phyloP scores from a whole-genome alignment of 64 coral and sea anemone species.

The Cladopsammia gracilis region DNA sequence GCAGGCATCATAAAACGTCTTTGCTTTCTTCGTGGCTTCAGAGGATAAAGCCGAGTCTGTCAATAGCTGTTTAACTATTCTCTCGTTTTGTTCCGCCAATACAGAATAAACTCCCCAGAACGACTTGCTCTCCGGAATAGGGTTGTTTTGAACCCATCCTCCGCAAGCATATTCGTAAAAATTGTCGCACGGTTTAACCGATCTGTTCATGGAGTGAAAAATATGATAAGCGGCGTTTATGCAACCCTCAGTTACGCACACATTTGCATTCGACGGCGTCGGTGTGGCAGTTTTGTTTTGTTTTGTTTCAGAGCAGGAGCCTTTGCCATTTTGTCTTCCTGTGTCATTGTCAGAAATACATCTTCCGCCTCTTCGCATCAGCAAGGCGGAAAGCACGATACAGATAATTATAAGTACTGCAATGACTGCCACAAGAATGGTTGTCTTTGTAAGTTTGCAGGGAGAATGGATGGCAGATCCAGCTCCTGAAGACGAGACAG shows the following conservation, averaged over 20 bases:
- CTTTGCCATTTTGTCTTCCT: too few species aligned
- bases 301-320: too few species aligned
- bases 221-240: constrained; percentile 75
- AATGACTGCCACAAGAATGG: constrained; percentile 53
- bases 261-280: not conserved
- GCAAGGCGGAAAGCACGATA: constrained; percentile 44
- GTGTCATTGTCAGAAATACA: too few species aligned
- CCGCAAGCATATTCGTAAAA: constrained; percentile 94
- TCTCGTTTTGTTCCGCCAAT: constrained; percentile 70
- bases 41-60: not conserved
- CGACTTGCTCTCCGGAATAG: constrained; percentile 83
- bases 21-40: constrained; percentile 34
- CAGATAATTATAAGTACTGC: constrained; percentile 42
- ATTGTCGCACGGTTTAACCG: constrained; percentile 74
- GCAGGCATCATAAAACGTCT: constrained; percentile 86
- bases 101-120: constrained; percentile 91
- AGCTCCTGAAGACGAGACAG: not conserved
- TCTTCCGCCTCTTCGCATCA: constrained; percentile 13
- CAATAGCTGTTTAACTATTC: constrained; percentile 66
- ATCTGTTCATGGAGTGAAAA: constrained; percentile 67
- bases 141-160: constrained; percentile 81
- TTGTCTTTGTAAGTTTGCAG: constrained; percentile 37
- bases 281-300: not conserved
- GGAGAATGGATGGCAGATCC: constrained; percentile 15
- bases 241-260: constrained; percentile 75